Base-by-base conservation (phyloP, 2,797 vertebrate species). In the Coranthus polyacanthus region DNA sequence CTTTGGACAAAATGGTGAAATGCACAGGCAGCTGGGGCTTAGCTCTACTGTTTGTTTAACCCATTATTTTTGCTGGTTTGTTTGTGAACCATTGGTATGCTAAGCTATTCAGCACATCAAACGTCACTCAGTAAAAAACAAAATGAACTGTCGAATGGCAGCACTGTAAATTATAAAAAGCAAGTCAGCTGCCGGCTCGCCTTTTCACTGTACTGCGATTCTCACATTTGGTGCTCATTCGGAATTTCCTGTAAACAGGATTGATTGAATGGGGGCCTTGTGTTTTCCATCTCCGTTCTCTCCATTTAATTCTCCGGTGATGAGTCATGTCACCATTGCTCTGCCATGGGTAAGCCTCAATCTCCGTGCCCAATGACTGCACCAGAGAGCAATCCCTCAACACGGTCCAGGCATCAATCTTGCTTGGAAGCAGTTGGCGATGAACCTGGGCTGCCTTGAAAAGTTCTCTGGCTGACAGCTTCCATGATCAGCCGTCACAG, bases 401-500 rank as follows among this genome's bases (percentile, higher is more conserved):
- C 21, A 32, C 54, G 43, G 72, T 55, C 39, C 69, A 24, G 68
- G 81, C 84, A 92, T 90, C 84, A 87, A 90, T 91, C 89, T 88
- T 75, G 54, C 77, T 81, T 50, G 78, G 82, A 80, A 82, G 83
- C 79, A 50, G 68, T 79, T 73, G 76, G 53, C 63, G 79, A 78
- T 89, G 86, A 85, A 85, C 77, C 81, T 66, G 59, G 68, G 56
- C 67, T 75, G 87, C 81, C 84, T 84, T 89, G 88, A 83, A 85
- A 87, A 83, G 77, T 82, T 78, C 71, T 72, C 64, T 57, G 83
- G 86, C 70, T 87, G 90, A 91, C 87, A 88, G 87, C 68, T 72
- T 77, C 78, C 85, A 88, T 84, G 82, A 90, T 89, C 89, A 83
- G 82, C 86, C 83, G 71, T 89, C 88, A 88, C 85, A 84, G 82